phyloP scores from a whole-genome alignment of 2,888 invertebrate genomes.

The Orchestes rusci region DNA sequence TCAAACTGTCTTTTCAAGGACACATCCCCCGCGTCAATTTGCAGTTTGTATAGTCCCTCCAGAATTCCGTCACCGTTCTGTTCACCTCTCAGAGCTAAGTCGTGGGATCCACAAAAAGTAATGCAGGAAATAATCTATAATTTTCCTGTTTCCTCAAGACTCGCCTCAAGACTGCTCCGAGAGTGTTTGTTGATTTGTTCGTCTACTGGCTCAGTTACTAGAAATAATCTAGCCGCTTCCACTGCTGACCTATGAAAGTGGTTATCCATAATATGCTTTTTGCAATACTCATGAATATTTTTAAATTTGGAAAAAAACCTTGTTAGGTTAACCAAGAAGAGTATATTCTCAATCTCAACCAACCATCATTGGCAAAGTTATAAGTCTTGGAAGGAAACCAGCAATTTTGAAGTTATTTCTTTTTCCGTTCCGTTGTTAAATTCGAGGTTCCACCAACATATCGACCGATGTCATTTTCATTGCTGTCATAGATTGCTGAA shows the following conservation, averaged over 20 bases:
- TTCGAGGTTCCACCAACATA: background rate
- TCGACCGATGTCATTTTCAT: background rate
- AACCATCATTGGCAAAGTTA: background rate
- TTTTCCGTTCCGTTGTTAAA: background rate
- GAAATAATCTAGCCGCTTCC: slow-evolving; percentile 30
- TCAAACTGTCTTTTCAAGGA: slow-evolving; percentile 1
- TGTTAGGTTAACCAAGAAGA: background rate
- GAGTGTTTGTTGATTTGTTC: slow-evolving; percentile 24
- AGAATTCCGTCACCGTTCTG: slow-evolving; percentile 26
- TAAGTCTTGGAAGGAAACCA: background rate
- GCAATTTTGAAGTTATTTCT: background rate
- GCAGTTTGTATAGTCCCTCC: slow-evolving; percentile 27
- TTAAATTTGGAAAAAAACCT: background rate
- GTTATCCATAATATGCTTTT: background rate
- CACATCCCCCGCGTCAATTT: slow-evolving; percentile 28
- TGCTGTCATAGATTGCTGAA: background rate
- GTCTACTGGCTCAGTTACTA: slow-evolving; percentile 21
- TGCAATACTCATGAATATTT: background rate
- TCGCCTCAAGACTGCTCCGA: slow-evolving; percentile 24
- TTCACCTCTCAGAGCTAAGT: slow-evolving; percentile 21
- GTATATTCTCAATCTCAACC: background rate
- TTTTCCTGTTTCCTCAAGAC: slow-evolving; percentile 27
- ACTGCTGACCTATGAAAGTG: slow-evolving; percentile 25
- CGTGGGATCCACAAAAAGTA: slow-evolving; percentile 27
- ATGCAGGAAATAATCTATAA: slow-evolving; percentile 14